Base-by-base conservation (phyloP, 2,113 vertebrate species). In the Chrysemys picta region DNA sequence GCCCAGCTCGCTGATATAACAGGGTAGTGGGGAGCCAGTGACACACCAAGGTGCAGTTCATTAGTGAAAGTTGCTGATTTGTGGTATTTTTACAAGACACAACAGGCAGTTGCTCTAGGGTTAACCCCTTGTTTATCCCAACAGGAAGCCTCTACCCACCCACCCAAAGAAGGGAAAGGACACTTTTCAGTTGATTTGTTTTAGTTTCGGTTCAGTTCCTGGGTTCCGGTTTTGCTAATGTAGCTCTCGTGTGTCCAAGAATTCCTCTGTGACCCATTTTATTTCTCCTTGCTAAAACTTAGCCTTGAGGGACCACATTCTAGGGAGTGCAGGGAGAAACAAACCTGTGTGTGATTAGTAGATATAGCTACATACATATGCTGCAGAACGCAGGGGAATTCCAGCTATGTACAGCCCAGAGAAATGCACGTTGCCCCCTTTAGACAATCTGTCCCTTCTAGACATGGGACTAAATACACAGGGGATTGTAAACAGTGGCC, bases 31-130 rank as follows among this genome's bases (percentile, higher is more conserved):
- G 93, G 94, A 94, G 80, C 92, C 96, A 82, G 89, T 54, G 88
- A 59, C 69, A 42, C 88, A 90, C 94, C 54, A 88, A 96, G 31
- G 47, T 5, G 56, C 93, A 89, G 93, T 92, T 97, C 97, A 96
- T 98, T 97, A 98, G 97, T 13, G 65, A 82, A 88, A 97, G 96
- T 88, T 95, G 93, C 93, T 96, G 85, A 93, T 95, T 53, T 80
- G 3, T 22, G 87, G 11, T 78, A 35, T 8, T 75, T 54, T 87
- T 82, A 93, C 57, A 86, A 92, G 96, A 94, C 78, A 93, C 54
- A 86, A 96, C 88, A 56, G 83, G 84, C 93, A 69, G 54, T 83
- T 49, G 88, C 80, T 72, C 11, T 47, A 13, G 25, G 11, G 1
- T 96, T 96, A 97, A 95, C 89, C 69, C 92, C 53, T 95, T 93